Evolutionary conservation across 2,888 invertebrate species (phyloP).

Genomic region (Tupiocoris notatus): DNA sequence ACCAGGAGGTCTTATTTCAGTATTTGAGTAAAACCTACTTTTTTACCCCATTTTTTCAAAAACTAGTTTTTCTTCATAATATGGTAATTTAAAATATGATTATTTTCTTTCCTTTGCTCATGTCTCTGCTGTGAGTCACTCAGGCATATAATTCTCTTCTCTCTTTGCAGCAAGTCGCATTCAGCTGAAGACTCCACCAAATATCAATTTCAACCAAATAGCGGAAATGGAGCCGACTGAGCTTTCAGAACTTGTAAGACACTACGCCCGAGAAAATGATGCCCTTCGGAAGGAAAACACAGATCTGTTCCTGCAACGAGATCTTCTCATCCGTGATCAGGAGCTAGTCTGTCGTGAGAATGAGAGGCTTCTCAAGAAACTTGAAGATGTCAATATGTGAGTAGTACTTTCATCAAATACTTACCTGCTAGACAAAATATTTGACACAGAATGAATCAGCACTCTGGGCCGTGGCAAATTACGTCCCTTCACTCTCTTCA

Average conservation of each 20-base stretch:
- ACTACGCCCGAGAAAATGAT: constrained; percentile 81
- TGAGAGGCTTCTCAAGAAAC: constrained; percentile 78
- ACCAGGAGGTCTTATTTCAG: too few species aligned
- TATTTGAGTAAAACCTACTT: too few species aligned
- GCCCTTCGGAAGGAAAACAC: constrained; percentile 79
- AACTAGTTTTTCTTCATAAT: neutral
- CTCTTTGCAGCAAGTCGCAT: constrained; percentile 31
- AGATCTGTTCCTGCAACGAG: constrained; percentile 76
- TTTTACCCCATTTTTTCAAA: neutral
- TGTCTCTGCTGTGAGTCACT: neutral
- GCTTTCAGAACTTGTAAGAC: constrained; percentile 76
- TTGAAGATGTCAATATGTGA: constrained; percentile 86
- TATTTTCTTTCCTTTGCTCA: neutral
- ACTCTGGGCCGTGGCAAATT: too few species aligned
- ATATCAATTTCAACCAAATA: constrained; percentile 70
- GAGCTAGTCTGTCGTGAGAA: constrained; percentile 88
- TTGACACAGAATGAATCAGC: too few species aligned
- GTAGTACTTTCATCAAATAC: too few species aligned
- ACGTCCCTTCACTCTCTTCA: too few species aligned
- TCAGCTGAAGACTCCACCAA: constrained; percentile 58
- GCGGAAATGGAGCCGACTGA: constrained; percentile 75
- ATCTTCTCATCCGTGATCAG: constrained; percentile 81
- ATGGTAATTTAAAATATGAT: neutral
- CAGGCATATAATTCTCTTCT: neutral
- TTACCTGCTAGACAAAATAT: too few species aligned